phyloP scores from a whole-genome alignment of 2,113 vertebrate genomes.

The Platanista minor region DNA sequence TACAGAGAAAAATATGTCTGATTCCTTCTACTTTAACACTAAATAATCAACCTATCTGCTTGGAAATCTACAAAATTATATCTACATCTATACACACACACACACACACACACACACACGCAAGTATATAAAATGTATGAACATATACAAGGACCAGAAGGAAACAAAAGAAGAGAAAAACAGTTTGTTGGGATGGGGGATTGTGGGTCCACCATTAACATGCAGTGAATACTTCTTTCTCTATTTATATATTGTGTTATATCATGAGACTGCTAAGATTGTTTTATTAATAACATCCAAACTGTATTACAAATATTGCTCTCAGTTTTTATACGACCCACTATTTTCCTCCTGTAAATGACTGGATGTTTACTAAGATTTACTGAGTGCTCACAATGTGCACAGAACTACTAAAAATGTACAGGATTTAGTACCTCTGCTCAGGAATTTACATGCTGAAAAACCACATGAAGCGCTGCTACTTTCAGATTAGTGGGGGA shows the following conservation, averaged over 20 bases:
- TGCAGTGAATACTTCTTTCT: not conserved
- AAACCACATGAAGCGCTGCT: not conserved
- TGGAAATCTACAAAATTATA: not conserved
- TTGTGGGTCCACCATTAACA: not conserved
- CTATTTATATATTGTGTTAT: not conserved
- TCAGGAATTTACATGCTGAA: not conserved
- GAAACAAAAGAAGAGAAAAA: not conserved
- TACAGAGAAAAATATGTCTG: not conserved
- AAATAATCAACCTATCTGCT: not conserved
- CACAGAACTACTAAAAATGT: not conserved
- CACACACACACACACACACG: not conserved
- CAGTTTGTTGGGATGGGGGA: not conserved
- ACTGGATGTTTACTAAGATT: not conserved
- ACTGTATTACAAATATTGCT: not conserved
- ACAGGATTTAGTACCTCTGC: not conserved
- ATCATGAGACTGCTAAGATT: not conserved
- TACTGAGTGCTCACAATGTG: not conserved
- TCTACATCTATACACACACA: not conserved
- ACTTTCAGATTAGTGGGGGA: conserved; percentile 10
- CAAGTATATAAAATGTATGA: not conserved
- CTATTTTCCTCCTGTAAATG: not conserved
- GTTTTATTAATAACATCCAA: not conserved
- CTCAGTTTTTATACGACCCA: not conserved
- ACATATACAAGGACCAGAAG: not conserved
- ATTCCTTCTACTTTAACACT: not conserved